Percentiles rank a stretch among this genome's conserved stretches.
phyloP scores from a whole-genome alignment of 2,113 vertebrate species.

The Anguilla japonica region DNA sequence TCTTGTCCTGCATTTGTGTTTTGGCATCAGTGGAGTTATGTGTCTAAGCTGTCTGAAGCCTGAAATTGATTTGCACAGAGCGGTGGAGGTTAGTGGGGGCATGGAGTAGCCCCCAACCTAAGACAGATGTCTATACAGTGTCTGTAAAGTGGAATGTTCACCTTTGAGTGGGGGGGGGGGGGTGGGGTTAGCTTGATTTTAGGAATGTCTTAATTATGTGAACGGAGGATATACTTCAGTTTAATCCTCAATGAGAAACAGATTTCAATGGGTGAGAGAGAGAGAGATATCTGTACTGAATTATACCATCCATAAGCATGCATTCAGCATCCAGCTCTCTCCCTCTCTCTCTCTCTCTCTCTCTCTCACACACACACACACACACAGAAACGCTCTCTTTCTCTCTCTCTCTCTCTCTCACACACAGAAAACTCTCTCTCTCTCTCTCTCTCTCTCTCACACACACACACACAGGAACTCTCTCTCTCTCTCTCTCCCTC shows the following conservation, averaged over 20 bases:
- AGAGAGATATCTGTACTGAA: constrained; percentile 22
- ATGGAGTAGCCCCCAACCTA: constrained; percentile 22
- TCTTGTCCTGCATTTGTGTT: constrained; percentile 17
- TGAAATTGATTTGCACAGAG: constrained; percentile 58
- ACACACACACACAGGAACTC: no score
- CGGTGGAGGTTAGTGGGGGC: constrained; percentile 48
- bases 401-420: neutral
- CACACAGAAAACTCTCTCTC: no score
- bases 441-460: no score
- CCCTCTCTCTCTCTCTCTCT: no score
- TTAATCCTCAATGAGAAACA: constrained; percentile 65
- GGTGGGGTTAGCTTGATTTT: constrained; percentile 34
- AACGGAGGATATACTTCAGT: constrained; percentile 33
- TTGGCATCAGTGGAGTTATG: constrained; percentile 45
- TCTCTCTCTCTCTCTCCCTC: neutral
- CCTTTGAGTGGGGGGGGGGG: constrained; percentile 38
- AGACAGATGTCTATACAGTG: constrained; percentile 36
- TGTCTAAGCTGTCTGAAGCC: constrained; percentile 35
- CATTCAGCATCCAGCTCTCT: neutral
- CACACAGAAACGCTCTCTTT: neutral
- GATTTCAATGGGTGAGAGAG: constrained; percentile 46
- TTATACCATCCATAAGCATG: constrained; percentile 2
- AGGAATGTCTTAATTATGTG: constrained; percentile 53
- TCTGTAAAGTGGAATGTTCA: constrained; percentile 52
- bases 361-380: no score